Evolutionary conservation across 2,113 vertebrate species (phyloP), one percentile per base, ranked within the genome.

Genomic region (Scatophagus argus): DNA sequence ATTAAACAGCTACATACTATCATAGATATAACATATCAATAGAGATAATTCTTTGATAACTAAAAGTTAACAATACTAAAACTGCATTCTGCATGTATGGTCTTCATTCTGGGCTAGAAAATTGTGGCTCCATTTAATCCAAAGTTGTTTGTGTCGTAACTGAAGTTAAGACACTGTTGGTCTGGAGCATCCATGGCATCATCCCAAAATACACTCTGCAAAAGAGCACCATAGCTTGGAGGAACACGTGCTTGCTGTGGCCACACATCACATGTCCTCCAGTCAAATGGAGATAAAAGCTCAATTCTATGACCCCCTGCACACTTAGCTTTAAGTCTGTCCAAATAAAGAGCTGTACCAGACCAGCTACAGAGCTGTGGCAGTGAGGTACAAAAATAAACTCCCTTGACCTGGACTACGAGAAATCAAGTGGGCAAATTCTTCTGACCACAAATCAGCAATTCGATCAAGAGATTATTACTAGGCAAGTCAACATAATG

Each of bases 181-280:
- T 58, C 38, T 47, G 7, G 10, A 65, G 31, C 16, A 47, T 27
- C 17, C 2, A 13, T 16, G 25, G 59, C 13, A 32, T 54, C 27
- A 13, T 46, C n/a, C 56, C 10, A 21, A 62, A 55, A 70, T 27
- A 19, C 9, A 43, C 44, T 25, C 21, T 19, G 25, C 32, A 6
- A 68, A 77, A 67, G 19, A 58, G 52, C 41, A 79, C 23, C 66
- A 56, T 43, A 44, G n/a, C 23, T 56, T 9, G 7, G 27, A 72
- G 41, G 44, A 32, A 58, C 36, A 77, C 3, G 9, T 27, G 47
- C 12, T 34, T 44, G 34, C 17, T 54, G 34, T 54, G 39, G 52
- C 6, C 21, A 52, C 43, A 52, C 14, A 39, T 56, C 44, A 47
- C 29, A 39, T 21, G 12, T 31, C 13, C 13, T 44, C n/a, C 1